A percentile compares a stretch with the other conserved stretches of the same genome.
These are phyloP conservation scores for Teleopsis dalmanni DNA, from an alignment of 1,140 invertebrate species.

Conservation along the genomic window DNA sequence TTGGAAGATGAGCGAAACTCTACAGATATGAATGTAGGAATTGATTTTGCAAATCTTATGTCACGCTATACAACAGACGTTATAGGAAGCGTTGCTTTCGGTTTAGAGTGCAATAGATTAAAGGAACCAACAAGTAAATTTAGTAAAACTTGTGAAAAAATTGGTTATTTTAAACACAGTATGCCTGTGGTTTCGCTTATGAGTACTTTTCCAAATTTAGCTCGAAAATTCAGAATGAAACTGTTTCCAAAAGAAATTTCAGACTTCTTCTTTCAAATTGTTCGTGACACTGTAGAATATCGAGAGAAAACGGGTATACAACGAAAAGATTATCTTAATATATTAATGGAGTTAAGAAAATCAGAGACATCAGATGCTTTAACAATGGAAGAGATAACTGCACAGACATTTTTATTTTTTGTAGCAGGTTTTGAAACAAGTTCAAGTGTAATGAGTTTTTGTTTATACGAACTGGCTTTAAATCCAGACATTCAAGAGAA, in stretches of 20 bases:
- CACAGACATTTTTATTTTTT: slow-evolving; percentile 55
- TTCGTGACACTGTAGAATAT: slow-evolving; percentile 46
- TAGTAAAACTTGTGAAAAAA: slow-evolving; percentile 27
- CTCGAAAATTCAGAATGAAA: slow-evolving; percentile 21
- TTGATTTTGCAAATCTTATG: slow-evolving; percentile 42
- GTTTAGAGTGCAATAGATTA: slow-evolving; percentile 51
- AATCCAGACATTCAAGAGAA: slow-evolving; percentile 47
- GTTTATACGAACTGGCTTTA: slow-evolving; percentile 46
- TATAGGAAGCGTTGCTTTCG: slow-evolving; percentile 53
- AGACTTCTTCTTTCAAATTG: slow-evolving; percentile 45
- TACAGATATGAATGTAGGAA: not conserved
- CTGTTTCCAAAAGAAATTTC: slow-evolving; percentile 43
- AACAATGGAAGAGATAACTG: slow-evolving; percentile 37
- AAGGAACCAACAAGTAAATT: slow-evolving; percentile 50
- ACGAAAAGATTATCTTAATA: slow-evolving; percentile 23
- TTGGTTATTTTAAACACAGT: slow-evolving; percentile 24
- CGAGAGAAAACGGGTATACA: slow-evolving; percentile 44
- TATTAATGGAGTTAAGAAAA: slow-evolving; percentile 17
- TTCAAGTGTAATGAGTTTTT: slow-evolving; percentile 44
- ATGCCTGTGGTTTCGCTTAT: slow-evolving; percentile 19
- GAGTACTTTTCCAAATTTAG: slow-evolving; percentile 20
- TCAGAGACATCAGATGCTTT: slow-evolving; percentile 25
- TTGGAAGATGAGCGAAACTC: slow-evolving; percentile 19
- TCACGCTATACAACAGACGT: slow-evolving; percentile 54
- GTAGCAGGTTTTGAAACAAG: slow-evolving; percentile 54